These are phyloP conservation scores for Agriopis leucophaearia DNA, from an alignment of 2,888 invertebrate species.

Conservation along the genomic window DNA sequence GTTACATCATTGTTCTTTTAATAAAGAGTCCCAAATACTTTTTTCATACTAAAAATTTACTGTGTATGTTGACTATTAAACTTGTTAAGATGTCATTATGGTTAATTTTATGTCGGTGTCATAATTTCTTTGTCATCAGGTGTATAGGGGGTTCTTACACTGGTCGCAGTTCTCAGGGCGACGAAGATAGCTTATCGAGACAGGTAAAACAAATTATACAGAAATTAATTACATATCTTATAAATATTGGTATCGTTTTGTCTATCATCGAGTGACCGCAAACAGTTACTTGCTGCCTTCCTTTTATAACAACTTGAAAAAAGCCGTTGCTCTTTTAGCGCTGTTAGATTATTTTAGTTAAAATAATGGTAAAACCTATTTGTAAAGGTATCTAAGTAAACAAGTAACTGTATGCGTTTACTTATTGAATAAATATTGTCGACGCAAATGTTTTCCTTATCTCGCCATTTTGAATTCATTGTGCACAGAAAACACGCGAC, in stretches of 20 bases:
- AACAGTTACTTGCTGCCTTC: slow-evolving; percentile 12
- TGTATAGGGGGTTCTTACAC: slow-evolving; percentile 89
- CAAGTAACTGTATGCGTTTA: slow-evolving; percentile 21
- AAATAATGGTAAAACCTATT: background rate
- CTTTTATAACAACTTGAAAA: background rate
- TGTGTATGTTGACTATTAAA: too few relatives aligned
- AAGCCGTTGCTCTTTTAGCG: background rate
- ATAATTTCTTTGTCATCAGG: slow-evolving; percentile 55
- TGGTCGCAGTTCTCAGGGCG: slow-evolving; percentile 81
- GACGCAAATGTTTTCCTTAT: slow-evolving; percentile 13
- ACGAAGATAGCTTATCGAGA: slow-evolving; percentile 87
- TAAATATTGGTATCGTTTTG: slow-evolving; percentile 19
- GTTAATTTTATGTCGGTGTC: background rate
- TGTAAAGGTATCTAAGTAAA: background rate
- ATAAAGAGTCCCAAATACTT: too few relatives aligned
- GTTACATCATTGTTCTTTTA: too few relatives aligned
- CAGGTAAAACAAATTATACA: slow-evolving; percentile 65
- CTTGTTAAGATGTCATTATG: too few relatives aligned
- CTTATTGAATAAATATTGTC: slow-evolving; percentile 12
- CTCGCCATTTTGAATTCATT: slow-evolving; percentile 8
- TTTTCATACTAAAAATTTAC: too few relatives aligned
- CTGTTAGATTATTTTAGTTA: too few relatives aligned
- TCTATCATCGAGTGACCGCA: slow-evolving; percentile 6
- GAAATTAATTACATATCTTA: background rate
- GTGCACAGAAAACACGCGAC: slow-evolving; percentile 34